phyloP scores from a whole-genome alignment of 2,113 vertebrate genomes.

The Thymallus thymallus region DNA sequence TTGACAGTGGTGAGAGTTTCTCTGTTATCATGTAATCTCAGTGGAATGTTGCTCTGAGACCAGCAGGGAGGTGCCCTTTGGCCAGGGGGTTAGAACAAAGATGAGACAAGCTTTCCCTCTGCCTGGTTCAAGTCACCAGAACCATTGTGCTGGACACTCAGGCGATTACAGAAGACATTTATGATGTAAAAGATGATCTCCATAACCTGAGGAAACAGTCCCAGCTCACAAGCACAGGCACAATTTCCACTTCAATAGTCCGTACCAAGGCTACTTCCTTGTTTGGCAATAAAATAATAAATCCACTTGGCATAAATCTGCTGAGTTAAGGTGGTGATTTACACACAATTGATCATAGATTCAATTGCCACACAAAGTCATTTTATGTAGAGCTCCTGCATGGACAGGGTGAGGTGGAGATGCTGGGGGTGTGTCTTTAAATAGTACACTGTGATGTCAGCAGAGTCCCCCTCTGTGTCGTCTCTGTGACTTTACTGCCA shows the following conservation, averaged over 20 bases:
- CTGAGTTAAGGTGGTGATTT: no score
- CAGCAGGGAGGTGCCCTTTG: conserved; percentile 55
- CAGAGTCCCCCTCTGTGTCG: conserved; percentile 62
- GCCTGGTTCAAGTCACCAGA: neutral
- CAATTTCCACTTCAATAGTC: neutral
- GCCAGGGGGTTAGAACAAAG: conserved; percentile 31
- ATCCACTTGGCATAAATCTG: no score
- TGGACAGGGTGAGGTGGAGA: neutral
- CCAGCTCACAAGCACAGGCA: neutral
- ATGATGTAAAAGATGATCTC: conserved; percentile 47
- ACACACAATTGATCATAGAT: neutral
- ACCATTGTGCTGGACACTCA: neutral
- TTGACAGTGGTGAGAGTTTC: conserved; percentile 28
- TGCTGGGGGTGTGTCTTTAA: conserved; percentile 50
- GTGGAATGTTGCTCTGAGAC: conserved; percentile 46
- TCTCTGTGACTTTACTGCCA: conserved; percentile 53
- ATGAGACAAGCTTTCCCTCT: conserved; percentile 32
- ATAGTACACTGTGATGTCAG: conserved; percentile 63
- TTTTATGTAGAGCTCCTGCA: neutral
- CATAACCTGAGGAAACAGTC: conserved; percentile 14
- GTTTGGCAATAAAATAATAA: no score
- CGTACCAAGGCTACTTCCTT: no score
- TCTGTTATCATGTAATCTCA: conserved; percentile 52
- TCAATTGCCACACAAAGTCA: neutral
- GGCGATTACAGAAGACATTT: conserved; percentile 13